These are phyloP conservation scores for Urocitellus parryii DNA, from an alignment of 2,113 vertebrate species.

Conservation along the genomic window DNA sequence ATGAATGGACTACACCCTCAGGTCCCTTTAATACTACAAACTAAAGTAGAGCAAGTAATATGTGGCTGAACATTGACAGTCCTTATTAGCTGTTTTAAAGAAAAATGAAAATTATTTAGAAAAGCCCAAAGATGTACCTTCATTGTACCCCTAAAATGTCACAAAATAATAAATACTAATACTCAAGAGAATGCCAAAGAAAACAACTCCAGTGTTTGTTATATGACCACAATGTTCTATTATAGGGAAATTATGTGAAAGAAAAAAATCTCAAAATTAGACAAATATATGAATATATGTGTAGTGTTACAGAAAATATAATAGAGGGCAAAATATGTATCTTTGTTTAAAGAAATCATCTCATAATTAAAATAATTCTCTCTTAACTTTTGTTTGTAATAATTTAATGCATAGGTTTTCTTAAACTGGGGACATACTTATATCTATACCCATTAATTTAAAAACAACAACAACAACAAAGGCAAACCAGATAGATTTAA, in stretches of 20 bases:
- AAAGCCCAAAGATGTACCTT: background rate
- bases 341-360: slow-evolving; percentile 31
- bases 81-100: slow-evolving; percentile 5
- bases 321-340: background rate
- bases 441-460: slow-evolving; percentile 25
- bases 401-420: slow-evolving; percentile 45
- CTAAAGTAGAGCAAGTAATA: background rate
- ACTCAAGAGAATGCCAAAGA: background rate
- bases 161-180: slow-evolving; percentile 11
- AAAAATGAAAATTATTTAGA: slow-evolving; percentile 6
- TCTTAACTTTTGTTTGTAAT: slow-evolving; percentile 16
- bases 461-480: too few species aligned
- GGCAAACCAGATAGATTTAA: background rate
- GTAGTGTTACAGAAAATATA: background rate
- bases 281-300: background rate
- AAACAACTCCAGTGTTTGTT: slow-evolving; percentile 8
- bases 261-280: background rate
- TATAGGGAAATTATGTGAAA: slow-evolving; percentile 7
- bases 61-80: background rate
- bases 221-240: background rate
- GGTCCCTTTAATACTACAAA: background rate
- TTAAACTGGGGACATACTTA: background rate
- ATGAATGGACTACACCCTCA: background rate
- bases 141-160: slow-evolving; percentile 33
- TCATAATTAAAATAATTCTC: slow-evolving; percentile 42